Evolutionary conservation across 2,113 vertebrate genomes (phyloP), one percentile per base, ranked within the genome.

Genomic region (zebrafish (Danio rerio)): DNA sequence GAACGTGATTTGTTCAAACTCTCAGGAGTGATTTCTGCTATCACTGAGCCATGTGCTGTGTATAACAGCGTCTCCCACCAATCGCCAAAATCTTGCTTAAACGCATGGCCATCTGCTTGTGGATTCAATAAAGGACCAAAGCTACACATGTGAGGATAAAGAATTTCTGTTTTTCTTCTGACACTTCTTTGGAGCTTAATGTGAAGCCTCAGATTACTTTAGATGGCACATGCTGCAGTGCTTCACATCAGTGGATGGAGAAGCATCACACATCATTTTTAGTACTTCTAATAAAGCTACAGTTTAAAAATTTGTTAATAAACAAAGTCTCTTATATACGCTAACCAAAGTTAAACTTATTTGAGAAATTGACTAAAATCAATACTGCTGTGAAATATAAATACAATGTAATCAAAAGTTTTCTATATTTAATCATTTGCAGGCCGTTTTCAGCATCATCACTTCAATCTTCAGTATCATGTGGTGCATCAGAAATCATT

Each of bases 171-270:
- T 11, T 59, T 52, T 83, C 55, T 69, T 83, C 72, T 61, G 65
- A 61, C 73, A 52, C 62, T 50, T 50, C 73, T 77, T 83, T 77
- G 81, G 40, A 78, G 81, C 63, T 61, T 52, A 83, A 78, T 55
- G 31, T 45, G 47, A 78, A 69, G 74, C 74, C 65, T 18, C 15
- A 16, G 74, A 83, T 78, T 82, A 82, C 49, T 74, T 21, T 62
- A 83, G 12, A 58, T 7, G 15, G 2, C 42, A 68, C 81, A 76
- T 78, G 75, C n/a, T 76, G 52, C 47, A 63, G 7, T 11, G 40
- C 49, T 72, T 81, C 21, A 10, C 31, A 55, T 42, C 71, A 56
- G 71, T 31, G 31, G 31, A 31, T 31, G 31, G 31, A 31, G 31
- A 31, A 31, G 31, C 31, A 31, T 31, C 31, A 31, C 31, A 31